Evolutionary conservation across 2,888 invertebrate species (phyloP).

Genomic region (Salticus scenicus): DNA sequence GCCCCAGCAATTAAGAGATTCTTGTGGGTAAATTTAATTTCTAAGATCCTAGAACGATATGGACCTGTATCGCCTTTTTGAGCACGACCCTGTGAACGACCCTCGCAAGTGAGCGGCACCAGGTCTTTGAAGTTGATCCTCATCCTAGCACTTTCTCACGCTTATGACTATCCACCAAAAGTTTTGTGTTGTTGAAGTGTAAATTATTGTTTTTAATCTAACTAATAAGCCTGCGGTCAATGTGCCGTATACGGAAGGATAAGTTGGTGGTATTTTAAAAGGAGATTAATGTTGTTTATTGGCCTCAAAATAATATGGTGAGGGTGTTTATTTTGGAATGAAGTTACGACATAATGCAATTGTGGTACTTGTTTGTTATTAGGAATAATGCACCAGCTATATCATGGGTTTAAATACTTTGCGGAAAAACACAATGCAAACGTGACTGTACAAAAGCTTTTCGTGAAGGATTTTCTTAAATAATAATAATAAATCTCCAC

Average conservation of each 20-base stretch:
- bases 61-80: not conserved
- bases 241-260: not conserved
- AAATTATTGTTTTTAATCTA: slow-evolving; percentile 8
- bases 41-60: slow-evolving; percentile 7
- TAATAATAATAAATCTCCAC: too few species aligned
- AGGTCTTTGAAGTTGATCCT: not conserved
- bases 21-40: not conserved
- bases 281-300: slow-evolving; percentile 10
- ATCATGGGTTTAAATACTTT: too few species aligned
- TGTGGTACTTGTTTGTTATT: not conserved
- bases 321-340: not conserved
- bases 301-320: not conserved
- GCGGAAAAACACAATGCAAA: too few species aligned
- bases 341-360: not conserved
- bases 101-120: not conserved
- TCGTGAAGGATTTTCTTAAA: too few species aligned
- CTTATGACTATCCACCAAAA: not conserved
- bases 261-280: not conserved
- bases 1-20: slow-evolving; percentile 14
- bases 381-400: too few species aligned
- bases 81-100: not conserved
- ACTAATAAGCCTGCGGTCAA: not conserved
- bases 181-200: slow-evolving; percentile 9
- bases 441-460: too few species aligned
- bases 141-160: not conserved